Percentiles rank a stretch among this genome's conserved stretches.
phyloP scores from a whole-genome alignment of 2,113 vertebrate species.

The Verasper variegatus region DNA sequence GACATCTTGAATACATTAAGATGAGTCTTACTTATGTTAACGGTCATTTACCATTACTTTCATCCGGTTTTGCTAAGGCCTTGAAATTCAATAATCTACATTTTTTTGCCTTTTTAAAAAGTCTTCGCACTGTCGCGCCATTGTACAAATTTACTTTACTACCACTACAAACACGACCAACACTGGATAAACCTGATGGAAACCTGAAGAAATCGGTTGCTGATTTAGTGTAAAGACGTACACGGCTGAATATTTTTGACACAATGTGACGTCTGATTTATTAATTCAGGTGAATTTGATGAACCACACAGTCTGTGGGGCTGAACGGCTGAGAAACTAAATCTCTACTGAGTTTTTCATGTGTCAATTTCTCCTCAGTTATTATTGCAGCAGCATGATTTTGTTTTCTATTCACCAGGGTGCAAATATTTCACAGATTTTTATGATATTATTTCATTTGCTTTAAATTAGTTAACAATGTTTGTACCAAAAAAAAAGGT shows the following conservation, averaged over 20 bases:
- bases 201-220: neutral
- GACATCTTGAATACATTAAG: too few species aligned
- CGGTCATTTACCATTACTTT: too few species aligned
- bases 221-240: conserved; percentile 7
- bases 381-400: neutral
- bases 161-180: too few species aligned
- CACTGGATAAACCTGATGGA: too few species aligned
- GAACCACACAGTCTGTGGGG: neutral
- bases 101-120: too few species aligned
- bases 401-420: neutral
- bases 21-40: too few species aligned
- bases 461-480: neutral
- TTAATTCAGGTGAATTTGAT: conserved; percentile 22
- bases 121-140: too few species aligned
- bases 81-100: too few species aligned
- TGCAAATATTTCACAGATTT: neutral
- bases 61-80: too few species aligned
- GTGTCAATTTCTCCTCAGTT: neutral
- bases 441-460: neutral
- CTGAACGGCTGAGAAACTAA: neutral
- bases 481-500: too few species aligned
- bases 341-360: neutral
- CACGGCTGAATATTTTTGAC: neutral
- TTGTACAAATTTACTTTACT: too few species aligned
- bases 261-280: conserved; percentile 1